Percentiles rank a stretch among this genome's conserved stretches.
phyloP scores from a whole-genome alignment of 2,113 vertebrate species.

The Morone chrysops region DNA sequence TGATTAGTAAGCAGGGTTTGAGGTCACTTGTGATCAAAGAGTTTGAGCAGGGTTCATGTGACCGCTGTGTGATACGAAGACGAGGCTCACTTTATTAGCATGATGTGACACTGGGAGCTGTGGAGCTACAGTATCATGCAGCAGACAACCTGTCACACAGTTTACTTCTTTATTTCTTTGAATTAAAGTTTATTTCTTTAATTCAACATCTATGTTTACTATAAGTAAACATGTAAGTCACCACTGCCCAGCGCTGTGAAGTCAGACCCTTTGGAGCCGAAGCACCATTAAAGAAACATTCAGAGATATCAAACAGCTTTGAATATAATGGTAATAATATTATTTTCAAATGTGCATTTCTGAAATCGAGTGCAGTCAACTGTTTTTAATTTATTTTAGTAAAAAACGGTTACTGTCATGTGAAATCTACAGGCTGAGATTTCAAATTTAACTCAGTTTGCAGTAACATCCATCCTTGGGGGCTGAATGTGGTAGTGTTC shows the following conservation, averaged over 20 bases:
- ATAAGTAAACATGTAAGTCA: background rate
- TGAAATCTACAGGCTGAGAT: background rate
- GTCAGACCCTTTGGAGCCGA: background rate
- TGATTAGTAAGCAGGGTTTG: background rate
- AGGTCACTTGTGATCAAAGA: background rate
- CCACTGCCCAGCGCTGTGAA: background rate
- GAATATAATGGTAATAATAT: too few species aligned
- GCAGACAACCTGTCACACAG: background rate
- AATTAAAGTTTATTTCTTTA: background rate
- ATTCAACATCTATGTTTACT: background rate
- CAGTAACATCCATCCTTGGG: background rate
- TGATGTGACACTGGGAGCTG: too few species aligned
- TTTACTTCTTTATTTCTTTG: background rate
- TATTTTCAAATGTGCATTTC: background rate
- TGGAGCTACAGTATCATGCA: background rate
- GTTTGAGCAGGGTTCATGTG: background rate
- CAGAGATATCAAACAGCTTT: too few species aligned
- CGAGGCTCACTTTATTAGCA: background rate
- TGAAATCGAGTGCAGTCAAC: background rate
- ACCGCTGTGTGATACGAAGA: background rate
- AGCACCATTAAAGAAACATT: too few species aligned
- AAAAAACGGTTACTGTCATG: background rate
- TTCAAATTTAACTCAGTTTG: background rate
- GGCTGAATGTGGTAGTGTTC: background rate
- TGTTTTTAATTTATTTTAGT: background rate